A percentile compares a stretch with the other conserved stretches of the same genome.
phyloP scores from a whole-genome alignment of 2,797 vertebrate species.

The Hypotaenidia okinawae region DNA sequence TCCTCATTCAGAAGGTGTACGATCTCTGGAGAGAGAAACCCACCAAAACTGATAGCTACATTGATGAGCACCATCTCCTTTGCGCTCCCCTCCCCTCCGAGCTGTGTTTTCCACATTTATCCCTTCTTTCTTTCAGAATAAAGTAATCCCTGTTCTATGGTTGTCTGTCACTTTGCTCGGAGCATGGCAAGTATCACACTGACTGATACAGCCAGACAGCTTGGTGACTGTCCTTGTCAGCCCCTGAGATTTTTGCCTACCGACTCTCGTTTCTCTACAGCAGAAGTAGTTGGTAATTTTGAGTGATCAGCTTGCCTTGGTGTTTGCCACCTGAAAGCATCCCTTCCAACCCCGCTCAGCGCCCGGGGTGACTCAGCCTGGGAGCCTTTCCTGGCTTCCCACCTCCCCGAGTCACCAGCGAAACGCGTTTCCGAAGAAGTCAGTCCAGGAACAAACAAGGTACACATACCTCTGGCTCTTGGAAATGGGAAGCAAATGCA shows the following conservation, averaged over 20 bases:
- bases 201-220: background rate
- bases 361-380: background rate
- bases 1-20: background rate
- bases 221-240: background rate
- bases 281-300: background rate
- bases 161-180: conserved; percentile 3
- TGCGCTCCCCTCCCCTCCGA: background rate
- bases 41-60: background rate
- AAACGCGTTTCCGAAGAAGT: background rate
- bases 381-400: background rate
- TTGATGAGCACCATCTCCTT: background rate
- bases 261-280: background rate
- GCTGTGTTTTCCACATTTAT: background rate
- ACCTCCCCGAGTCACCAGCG: background rate
- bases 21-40: background rate
- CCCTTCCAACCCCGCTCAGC: background rate
- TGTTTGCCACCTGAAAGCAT: background rate
- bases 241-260: background rate
- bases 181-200: background rate
- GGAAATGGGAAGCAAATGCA: background rate
- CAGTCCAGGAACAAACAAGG: background rate
- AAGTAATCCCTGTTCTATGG: background rate
- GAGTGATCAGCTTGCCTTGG: background rate
- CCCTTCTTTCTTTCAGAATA: background rate
- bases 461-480: background rate